phyloP scores from a whole-genome alignment of 1,140 invertebrate species.

The Nasonia vitripennis region DNA sequence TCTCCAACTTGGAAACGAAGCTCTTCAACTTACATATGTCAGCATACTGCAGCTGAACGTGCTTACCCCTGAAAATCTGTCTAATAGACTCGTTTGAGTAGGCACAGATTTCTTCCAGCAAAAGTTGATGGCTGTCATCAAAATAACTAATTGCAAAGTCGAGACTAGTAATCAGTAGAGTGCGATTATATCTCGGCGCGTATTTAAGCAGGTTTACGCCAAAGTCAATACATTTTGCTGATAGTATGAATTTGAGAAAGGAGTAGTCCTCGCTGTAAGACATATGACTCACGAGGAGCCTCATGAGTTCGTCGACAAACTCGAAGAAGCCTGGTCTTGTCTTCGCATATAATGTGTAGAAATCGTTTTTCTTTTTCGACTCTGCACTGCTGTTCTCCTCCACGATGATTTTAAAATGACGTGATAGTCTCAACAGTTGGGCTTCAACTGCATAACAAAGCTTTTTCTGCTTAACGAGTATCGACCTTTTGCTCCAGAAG shows the following conservation, averaged over 20 bases:
- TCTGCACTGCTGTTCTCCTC: constrained; percentile 14
- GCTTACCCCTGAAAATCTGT: background rate
- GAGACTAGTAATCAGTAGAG: constrained; percentile 5
- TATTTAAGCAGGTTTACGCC: constrained; percentile 56
- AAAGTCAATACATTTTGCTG: constrained; percentile 52
- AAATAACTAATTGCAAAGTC: constrained; percentile 28
- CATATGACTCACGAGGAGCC: constrained; percentile 49
- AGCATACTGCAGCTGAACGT: constrained; percentile 1
- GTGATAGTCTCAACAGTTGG: constrained; percentile 29
- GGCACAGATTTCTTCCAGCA: constrained; percentile 28
- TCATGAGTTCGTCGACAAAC: constrained; percentile 58
- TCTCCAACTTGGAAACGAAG: constrained; percentile 15
- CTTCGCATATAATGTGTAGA: constrained; percentile 24
- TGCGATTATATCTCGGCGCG: constrained; percentile 5
- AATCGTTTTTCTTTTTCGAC: constrained; percentile 5
- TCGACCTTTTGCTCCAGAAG: constrained; percentile 27
- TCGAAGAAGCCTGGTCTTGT: constrained; percentile 62
- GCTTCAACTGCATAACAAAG: constrained; percentile 37
- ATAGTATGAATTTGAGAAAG: constrained; percentile 54
- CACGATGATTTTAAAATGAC: constrained; percentile 6
- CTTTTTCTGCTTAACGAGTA: constrained; percentile 3
- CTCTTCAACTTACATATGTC: constrained; percentile 33
- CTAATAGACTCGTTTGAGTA: constrained; percentile 25
- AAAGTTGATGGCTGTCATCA: background rate
- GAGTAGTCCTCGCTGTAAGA: constrained; percentile 36